These are phyloP conservation scores for Drosophila tripunctata DNA, from an alignment of 2,888 invertebrate genomes.

Conservation along the genomic window DNA sequence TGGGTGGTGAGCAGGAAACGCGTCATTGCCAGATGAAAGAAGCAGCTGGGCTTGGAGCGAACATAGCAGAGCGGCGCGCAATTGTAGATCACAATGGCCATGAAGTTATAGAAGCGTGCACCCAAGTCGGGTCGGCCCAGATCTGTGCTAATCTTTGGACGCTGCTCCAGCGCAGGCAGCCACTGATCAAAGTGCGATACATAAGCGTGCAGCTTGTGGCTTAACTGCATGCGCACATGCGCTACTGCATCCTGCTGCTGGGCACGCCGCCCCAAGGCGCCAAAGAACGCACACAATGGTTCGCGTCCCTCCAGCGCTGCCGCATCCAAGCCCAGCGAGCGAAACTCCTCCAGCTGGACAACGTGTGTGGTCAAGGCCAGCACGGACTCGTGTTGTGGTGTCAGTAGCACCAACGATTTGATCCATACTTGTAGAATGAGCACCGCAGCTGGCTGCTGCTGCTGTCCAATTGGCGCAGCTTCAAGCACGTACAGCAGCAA, in stretches of 20 bases:
- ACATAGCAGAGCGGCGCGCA: conserved; percentile 82
- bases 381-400: conserved; percentile 79
- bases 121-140: conserved; percentile 76
- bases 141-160: conserved; percentile 20
- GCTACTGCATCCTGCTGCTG: conserved; percentile 41
- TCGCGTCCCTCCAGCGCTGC: conserved; percentile 77
- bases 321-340: conserved; percentile 58
- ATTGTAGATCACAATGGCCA: conserved; percentile 83
- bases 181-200: conserved; percentile 82
- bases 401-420: conserved; percentile 81
- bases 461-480: background rate
- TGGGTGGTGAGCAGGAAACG: conserved; percentile 85
- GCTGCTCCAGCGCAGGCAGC: conserved; percentile 63
- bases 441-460: conserved; percentile 53
- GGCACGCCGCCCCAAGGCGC: conserved; percentile 76
- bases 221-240: conserved; percentile 70
- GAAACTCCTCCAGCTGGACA: conserved; percentile 74
- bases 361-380: conserved; percentile 71
- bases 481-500: conserved; percentile 71
- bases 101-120: conserved; percentile 82
- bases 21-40: conserved; percentile 85
- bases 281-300: conserved; percentile 82
- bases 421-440: conserved; percentile 82
- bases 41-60: conserved; percentile 83
- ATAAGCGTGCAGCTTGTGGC: conserved; percentile 81